Percentiles rank a stretch among this genome's conserved stretches.
These are phyloP conservation scores for Holotrichia oblita DNA, from an alignment of 1,140 invertebrate species.

Conservation along the genomic window DNA sequence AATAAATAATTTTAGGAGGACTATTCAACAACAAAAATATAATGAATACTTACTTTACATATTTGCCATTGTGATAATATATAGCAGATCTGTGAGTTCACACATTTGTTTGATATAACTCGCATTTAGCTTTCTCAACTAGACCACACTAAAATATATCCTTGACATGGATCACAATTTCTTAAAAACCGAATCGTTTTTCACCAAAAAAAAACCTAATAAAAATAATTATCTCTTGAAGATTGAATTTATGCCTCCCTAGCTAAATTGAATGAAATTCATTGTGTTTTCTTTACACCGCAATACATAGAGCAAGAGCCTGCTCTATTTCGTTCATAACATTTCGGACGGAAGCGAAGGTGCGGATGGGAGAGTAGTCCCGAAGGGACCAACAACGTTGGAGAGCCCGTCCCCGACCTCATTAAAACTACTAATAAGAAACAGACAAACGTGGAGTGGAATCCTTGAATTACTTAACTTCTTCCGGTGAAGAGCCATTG, in stretches of 20 bases:
- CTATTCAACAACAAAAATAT: no score
- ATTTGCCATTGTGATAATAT: no score
- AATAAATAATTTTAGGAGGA: no score
- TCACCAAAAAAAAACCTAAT: neutral
- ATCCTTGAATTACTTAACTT: constrained; percentile 32
- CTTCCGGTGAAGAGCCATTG: constrained; percentile 29
- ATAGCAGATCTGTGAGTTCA: no score
- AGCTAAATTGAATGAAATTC: constrained; percentile 14
- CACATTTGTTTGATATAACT: no score
- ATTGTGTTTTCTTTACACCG: neutral
- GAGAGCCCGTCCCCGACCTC: constrained; percentile 12
- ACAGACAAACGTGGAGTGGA: constrained; percentile 33
- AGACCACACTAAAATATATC: no score
- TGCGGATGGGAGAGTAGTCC: neutral
- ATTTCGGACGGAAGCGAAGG: constrained; percentile 8
- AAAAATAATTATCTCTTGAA: neutral
- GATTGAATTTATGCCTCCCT: constrained; percentile 10
- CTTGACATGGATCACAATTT: no score
- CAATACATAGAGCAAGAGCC: neutral
- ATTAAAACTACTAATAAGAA: constrained; percentile 36
- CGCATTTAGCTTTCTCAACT: no score
- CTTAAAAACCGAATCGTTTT: no score
- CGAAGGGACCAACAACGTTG: neutral
- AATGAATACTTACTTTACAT: no score
- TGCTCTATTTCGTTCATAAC: constrained; percentile 1